Evolutionary conservation across 2,888 invertebrate genomes (phyloP), one percentile per base, ranked within the genome.

Genomic region (Arenicola marina): DNA sequence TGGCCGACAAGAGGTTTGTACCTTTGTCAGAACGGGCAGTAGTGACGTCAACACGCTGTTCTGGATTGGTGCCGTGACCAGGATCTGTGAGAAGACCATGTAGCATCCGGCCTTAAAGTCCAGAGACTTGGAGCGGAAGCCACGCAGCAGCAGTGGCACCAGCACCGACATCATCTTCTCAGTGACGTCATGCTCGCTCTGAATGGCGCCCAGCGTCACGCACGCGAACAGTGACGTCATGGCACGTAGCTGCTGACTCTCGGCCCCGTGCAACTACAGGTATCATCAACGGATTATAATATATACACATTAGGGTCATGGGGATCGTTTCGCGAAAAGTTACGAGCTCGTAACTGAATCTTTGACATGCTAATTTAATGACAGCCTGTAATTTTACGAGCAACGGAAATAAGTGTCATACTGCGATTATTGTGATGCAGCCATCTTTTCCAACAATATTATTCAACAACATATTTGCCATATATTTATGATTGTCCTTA

Each of bases 221-320:
- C 90, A 89, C 56, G 91, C 90, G 78, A 91, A 93, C 83, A 95
- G 95, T 7, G 90, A 90, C 76, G 91, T 89, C 1, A 92, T 86
- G 0, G 91, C 89, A 58, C 89, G 89, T 11, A 92, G 82, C 44
- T 87, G 65, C 15, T 33, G 11, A 46, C 60, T 61, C 26, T 59
- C 61, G 15, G 61, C 26, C 4, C 72, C 72, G 29, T 71, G 70
- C 7, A 65, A 63, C 70, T 71, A 57, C 15, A 43, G n/a, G n/a
- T n/a, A n/a, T n/a, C n/a, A n/a, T n/a, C n/a, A n/a, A n/a, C n/a
- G n/a, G n/a, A n/a, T n/a, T n/a, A n/a, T n/a, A n/a, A n/a, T n/a
- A n/a, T n/a, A n/a, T n/a, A n/a, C n/a, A n/a, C n/a, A n/a, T n/a
- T n/a, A n/a, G n/a, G n/a, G n/a, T n/a, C n/a, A n/a, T n/a, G n/a